Percentiles rank a stretch among this genome's conserved stretches.
These are phyloP conservation scores for Charaxes varanes DNA, from an alignment of 1,140 invertebrate genomes.

Conservation along the genomic window DNA sequence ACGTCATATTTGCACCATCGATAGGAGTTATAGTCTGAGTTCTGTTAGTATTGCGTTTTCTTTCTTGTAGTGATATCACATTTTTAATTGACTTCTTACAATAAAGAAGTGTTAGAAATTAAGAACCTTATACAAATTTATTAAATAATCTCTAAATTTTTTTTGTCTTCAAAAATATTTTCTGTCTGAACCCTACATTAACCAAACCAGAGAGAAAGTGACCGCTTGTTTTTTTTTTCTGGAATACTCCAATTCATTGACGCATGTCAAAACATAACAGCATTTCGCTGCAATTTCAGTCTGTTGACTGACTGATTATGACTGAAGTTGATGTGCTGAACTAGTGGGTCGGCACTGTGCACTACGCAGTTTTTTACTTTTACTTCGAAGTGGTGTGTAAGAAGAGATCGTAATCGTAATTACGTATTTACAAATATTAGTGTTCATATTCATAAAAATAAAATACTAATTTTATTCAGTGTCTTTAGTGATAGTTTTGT, in stretches of 20 bases:
- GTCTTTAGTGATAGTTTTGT: slow-evolving; percentile 35
- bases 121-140: too few relatives aligned
- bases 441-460: slow-evolving; percentile 12
- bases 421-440: slow-evolving; percentile 14
- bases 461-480: slow-evolving; percentile 18
- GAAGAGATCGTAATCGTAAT: slow-evolving; percentile 16
- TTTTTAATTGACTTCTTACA: too few relatives aligned
- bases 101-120: too few relatives aligned
- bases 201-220: not conserved
- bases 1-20: too few relatives aligned
- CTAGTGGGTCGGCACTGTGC: not conserved
- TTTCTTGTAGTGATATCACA: too few relatives aligned
- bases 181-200: too few relatives aligned
- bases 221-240: not conserved
- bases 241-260: not conserved
- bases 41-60: too few relatives aligned
- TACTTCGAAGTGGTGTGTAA: slow-evolving; percentile 14
- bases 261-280: slow-evolving; percentile 19
- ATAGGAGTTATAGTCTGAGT: too few relatives aligned
- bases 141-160: too few relatives aligned
- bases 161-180: too few relatives aligned
- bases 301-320: slow-evolving; percentile 26
- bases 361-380: slow-evolving; percentile 11
- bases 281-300: slow-evolving; percentile 28
- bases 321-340: slow-evolving; percentile 8